Base-by-base conservation (phyloP, 2,888 invertebrate species). In the Diloba caeruleocephala region DNA sequence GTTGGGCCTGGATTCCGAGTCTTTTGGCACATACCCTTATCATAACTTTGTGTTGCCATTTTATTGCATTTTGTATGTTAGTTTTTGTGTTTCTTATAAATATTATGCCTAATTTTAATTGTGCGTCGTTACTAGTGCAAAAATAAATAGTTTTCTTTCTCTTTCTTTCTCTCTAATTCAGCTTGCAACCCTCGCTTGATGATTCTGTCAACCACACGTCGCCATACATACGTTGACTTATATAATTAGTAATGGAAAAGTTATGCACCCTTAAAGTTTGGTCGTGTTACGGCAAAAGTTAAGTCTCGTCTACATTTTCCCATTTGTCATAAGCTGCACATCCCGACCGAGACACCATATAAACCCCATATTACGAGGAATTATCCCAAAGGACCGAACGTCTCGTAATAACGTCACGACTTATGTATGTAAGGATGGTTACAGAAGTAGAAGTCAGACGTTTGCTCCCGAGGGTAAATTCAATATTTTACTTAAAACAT, bases 291-390 rank as follows among this genome's bases (percentile, higher is more conserved):
- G 57, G 62, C 65, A 70, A 62, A 78, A 82, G 81, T 81, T 76
- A 76, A 55, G 59, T 68, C 65, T 52, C 68, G 63, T 61, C 66
- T 74, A 81, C 80, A 65, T 79, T 73, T 74, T 70, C 74, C 74
- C 83, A 85, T 87, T 87, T 84, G 81, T 88, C 84, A 85, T 82
- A 78, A 67, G 74, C 74, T 74, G 67, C 61, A 72, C 61, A 72
- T 71, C 55, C 71, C 69, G 70, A 73, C 73, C 58, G 72, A 72
- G 74, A 74, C 70, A 65, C 68, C 58, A 66, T 73, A 74, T 88
- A 87, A 89, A 85, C 85, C 83, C 68, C 71, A 83, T 84, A 84
- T 87, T 82, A 87, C 82, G 76, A 41, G 75, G 81, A 79, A 87
- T 88, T 84, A 85, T 86, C 81, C 81, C 76, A 39, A 50, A 65